These are phyloP conservation scores for Macrostomum cliftonense DNA, from an alignment of 2,888 invertebrate species.

Conservation along the genomic window DNA sequence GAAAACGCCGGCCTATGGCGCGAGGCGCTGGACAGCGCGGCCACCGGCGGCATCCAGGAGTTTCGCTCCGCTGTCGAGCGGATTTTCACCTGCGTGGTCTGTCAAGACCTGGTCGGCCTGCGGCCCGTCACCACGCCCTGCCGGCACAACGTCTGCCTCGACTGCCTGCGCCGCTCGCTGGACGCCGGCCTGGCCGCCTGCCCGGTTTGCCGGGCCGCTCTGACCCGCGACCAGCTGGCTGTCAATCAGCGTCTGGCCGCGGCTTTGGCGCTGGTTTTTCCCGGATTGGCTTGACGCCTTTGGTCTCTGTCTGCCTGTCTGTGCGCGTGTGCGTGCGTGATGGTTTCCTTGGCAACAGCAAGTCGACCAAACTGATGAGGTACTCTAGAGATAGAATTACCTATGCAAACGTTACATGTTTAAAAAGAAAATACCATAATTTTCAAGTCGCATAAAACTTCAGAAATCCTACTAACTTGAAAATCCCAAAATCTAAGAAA, in stretches of 20 bases:
- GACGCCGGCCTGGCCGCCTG: conserved; percentile 47
- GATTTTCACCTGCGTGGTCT: conserved; percentile 51
- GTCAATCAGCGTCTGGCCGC: conserved; percentile 45
- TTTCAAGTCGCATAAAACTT: too few relatives aligned
- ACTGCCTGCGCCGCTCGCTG: conserved; percentile 51
- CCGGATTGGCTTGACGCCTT: conserved; percentile 42
- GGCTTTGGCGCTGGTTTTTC: conserved; percentile 46
- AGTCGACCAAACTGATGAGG: too few relatives aligned
- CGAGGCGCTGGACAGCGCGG: conserved; percentile 45
- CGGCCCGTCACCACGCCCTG: conserved; percentile 56
- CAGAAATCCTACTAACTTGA: too few relatives aligned
- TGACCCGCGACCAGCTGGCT: conserved; percentile 44
- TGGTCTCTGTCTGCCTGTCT: neutral
- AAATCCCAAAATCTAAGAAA: too few relatives aligned
- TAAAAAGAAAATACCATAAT: too few relatives aligned
- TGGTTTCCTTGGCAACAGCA: neutral
- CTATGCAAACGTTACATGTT: too few relatives aligned
- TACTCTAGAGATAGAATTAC: too few relatives aligned
- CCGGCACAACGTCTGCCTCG: conserved; percentile 54
- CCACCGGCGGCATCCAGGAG: conserved; percentile 22
- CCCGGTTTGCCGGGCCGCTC: conserved; percentile 50
- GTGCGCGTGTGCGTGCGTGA: neutral
- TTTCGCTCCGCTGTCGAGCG: conserved; percentile 41
- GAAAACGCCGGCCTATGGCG: conserved; percentile 51
- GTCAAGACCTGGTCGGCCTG: conserved; percentile 54